A percentile compares a stretch with the other conserved stretches of the same genome.
Conservation (phyloP, 2,797 vertebrate genomes). For the Buceros bicornis region DNA sequence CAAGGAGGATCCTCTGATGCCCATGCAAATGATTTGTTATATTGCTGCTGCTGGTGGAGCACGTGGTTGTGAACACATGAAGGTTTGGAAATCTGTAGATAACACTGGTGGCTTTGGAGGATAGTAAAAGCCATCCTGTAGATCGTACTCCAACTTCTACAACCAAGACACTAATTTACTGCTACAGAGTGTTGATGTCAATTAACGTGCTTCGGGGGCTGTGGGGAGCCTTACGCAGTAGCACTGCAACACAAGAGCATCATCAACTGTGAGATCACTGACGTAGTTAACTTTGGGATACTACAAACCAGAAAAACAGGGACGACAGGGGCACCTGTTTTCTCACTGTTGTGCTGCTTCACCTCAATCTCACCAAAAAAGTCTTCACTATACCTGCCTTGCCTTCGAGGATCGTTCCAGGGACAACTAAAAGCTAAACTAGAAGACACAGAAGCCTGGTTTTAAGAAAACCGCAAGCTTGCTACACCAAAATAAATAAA, state of each 20-base stretch:
- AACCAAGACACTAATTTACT: neutral
- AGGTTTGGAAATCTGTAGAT: neutral
- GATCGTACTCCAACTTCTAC: neutral
- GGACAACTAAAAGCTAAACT: neutral
- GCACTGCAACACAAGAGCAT: neutral
- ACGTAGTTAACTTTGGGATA: neutral
- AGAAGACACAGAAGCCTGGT: neutral
- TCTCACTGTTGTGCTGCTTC: neutral
- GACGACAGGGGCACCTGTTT: neutral
- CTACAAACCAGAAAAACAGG: neutral
- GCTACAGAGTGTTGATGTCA: neutral
- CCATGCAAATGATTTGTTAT: neutral
- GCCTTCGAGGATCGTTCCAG: neutral
- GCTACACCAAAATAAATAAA: neutral
- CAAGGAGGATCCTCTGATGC: neutral
- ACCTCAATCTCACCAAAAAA: neutral
- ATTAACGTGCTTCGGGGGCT: fast-evolving
- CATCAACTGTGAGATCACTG: neutral
- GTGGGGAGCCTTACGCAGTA: fast-evolving
- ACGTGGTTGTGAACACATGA: fast-evolving
- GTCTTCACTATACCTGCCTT: neutral
- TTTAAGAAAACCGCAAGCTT: neutral
- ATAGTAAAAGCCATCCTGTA: neutral
- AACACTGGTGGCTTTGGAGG: neutral
- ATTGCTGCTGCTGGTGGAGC: neutral